A percentile compares a stretch with the other conserved stretches of the same genome.
Conservation (phyloP, 2,888 invertebrate genomes). For the Leucophenga maculata region DNA sequence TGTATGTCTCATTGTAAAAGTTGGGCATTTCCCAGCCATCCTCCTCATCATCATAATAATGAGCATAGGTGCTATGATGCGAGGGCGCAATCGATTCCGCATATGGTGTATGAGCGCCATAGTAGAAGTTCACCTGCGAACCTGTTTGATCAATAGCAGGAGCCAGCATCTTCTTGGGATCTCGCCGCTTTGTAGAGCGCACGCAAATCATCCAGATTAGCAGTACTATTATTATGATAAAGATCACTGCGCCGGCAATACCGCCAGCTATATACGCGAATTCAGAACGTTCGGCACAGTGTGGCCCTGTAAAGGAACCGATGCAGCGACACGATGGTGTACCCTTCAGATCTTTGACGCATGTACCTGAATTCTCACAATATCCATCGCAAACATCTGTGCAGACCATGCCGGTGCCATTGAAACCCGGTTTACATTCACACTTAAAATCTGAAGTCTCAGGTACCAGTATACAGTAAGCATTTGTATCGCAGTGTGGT, state of each 20-base stretch:
- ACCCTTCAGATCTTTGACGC: constrained; percentile 86
- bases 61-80: constrained; percentile 95
- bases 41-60: constrained; percentile 96
- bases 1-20: constrained; percentile 96
- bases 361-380: constrained; percentile 92
- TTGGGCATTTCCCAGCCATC: constrained; percentile 99
- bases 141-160: constrained; percentile 93
- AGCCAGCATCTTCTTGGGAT: constrained; percentile 91
- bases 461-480: constrained; percentile 86
- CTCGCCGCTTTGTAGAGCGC: constrained; percentile 88
- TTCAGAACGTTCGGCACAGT: constrained; percentile 92
- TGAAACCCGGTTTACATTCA: constrained; percentile 94
- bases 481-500: constrained; percentile 89
- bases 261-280: constrained; percentile 96
- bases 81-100: constrained; percentile 96
- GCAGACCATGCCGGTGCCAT: constrained; percentile 88
- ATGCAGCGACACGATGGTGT: constrained; percentile 91
- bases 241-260: constrained; percentile 93
- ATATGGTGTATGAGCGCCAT: constrained; percentile 94
- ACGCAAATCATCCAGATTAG: constrained; percentile 98
- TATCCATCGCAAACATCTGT: constrained; percentile 86
- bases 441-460: constrained; percentile 91
- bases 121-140: constrained; percentile 96
- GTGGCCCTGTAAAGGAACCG: constrained; percentile 92
- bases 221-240: constrained; percentile 92